Evolutionary conservation across 1,140 invertebrate species (phyloP), one percentile per base, ranked within the genome.

Genomic region (Diplogasteroides magnus): DNA sequence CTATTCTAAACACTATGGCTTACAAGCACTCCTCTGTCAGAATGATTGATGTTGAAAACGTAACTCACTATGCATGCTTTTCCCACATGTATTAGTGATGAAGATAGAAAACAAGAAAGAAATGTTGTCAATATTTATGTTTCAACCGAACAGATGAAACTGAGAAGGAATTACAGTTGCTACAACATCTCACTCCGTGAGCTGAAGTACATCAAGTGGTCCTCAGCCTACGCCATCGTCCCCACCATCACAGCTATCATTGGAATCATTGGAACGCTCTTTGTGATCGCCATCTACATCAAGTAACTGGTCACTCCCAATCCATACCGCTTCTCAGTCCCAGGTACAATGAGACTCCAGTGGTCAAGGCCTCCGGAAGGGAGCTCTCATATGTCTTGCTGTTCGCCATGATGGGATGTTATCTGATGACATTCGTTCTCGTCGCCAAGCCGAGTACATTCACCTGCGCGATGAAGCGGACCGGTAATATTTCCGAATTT

Each of bases 371-470:
- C 0, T 90, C 90, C 0, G 90, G 90, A 1, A 83, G 91, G 62
- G 91, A 93, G 78, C 84, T 93, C 0, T 91, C 89, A 77, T 90
- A 91, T 79, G 88, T 90, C 32, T 87, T 91, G 23, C 83, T 91
- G 1, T 77, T 84, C 31, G 88, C 88, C 32, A 86, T 89, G 67
- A 80, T 88, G 23, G 80, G 86, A 13, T 88, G 87, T 75, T 89
- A 89, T 75, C 79, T 84, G 13, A 88, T 88, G 84, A 87, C 87
- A 56, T 89, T 89, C 76, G 80, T 89, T 13, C 86, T 88, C 61
- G 78, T 89, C 27, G 85, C 88, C 56, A 85, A 84, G 63, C 90
- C 90, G 11, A 87, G 87, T 1, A 82, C 84, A 0, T 78, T 86
- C 68, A 86, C 87, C 19, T 91, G 90, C 80, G 86, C 86, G 2